These are phyloP conservation scores for Perizoma flavofasciatum DNA, from an alignment of 2,888 invertebrate genomes.

Conservation along the genomic window DNA sequence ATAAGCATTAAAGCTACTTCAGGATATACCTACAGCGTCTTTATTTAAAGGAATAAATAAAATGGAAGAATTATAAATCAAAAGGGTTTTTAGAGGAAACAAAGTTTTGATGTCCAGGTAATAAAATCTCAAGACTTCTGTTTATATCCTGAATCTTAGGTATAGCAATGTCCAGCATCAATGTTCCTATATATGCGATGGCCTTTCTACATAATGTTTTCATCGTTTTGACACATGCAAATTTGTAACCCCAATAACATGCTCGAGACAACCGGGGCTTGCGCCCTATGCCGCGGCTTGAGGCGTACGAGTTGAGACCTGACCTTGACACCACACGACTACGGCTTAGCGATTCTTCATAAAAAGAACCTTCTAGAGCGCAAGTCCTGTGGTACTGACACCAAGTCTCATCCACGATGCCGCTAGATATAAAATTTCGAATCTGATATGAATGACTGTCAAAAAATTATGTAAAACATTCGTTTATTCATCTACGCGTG, in stretches of 20 bases:
- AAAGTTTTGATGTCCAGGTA: constrained; percentile 1
- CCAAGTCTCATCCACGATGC: constrained; percentile 21
- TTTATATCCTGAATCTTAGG: constrained; percentile 39
- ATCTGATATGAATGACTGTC: constrained; percentile 42
- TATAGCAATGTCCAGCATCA: constrained; percentile 33
- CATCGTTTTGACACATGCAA: constrained; percentile 58
- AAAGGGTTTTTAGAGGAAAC: constrained; percentile 17
- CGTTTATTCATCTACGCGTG: constrained; percentile 35
- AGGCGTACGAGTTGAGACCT: constrained; percentile 8
- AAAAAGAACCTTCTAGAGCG: neutral
- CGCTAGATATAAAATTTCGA: constrained; percentile 41
- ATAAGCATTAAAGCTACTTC: constrained; percentile 37
- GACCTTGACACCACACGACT: constrained; percentile 4
- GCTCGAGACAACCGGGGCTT: constrained; percentile 34
- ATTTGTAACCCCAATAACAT: constrained; percentile 54
- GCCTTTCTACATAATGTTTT: constrained; percentile 35
- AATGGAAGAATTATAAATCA: constrained; percentile 19
- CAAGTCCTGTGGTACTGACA: neutral
- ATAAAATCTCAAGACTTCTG: constrained; percentile 27
- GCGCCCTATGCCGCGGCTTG: neutral
- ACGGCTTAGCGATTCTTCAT: neutral
- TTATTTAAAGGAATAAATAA: constrained; percentile 23
- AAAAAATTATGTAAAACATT: constrained; percentile 35
- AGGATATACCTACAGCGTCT: constrained; percentile 40
- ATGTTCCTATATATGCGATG: constrained; percentile 31